Evolutionary conservation across 2,113 vertebrate genomes (phyloP).

Genomic region (Vombatus ursinus): DNA sequence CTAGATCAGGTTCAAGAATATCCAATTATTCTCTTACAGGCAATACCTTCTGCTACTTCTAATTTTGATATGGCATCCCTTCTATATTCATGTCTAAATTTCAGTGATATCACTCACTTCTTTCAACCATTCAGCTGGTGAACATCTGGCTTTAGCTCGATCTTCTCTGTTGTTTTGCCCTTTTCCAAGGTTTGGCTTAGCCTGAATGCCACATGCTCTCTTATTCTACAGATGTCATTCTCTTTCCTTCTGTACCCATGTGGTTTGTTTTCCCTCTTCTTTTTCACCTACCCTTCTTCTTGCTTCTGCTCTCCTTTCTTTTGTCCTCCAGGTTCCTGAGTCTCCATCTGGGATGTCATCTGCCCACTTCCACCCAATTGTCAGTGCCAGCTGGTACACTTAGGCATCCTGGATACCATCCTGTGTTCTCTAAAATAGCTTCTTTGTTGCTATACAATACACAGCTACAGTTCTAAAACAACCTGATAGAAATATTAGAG

Average conservation of each 20-base stretch:
- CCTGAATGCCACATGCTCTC: not conserved
- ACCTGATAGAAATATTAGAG: not conserved
- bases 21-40: not conserved
- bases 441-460: not conserved
- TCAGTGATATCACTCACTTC: not conserved
- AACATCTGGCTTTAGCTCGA: not conserved
- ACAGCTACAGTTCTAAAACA: conserved; percentile 9
- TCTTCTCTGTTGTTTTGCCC: not conserved
- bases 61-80: not conserved
- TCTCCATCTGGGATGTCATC: not conserved
- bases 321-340: not conserved
- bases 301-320: not conserved
- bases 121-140: not conserved
- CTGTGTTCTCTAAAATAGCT: conserved; percentile 19
- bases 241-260: not conserved
- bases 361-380: not conserved
- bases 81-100: not conserved
- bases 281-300: not conserved
- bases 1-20: not conserved
- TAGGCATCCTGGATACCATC: not conserved
- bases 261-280: not conserved
- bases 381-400: not conserved
- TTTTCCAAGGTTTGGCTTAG: not conserved
- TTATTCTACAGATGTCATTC: not conserved
- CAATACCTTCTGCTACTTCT: not conserved